Conservation (phyloP, 1,140 invertebrate species). For the Psilanteris sp. region DNA sequence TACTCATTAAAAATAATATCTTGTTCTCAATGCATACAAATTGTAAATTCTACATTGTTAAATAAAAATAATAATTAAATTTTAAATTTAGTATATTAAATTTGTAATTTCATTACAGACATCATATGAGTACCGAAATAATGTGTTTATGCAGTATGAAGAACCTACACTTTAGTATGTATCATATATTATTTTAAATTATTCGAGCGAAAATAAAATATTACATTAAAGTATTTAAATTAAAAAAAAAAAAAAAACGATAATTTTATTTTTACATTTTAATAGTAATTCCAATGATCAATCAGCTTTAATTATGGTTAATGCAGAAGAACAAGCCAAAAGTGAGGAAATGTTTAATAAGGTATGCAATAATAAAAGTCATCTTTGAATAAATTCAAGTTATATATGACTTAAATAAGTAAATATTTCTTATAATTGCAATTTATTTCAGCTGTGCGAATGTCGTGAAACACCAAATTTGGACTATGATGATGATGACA, state of each 20-base stretch:
- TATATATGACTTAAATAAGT: too few species aligned
- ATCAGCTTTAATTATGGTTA: constrained; percentile 80
- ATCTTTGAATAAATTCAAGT: too few species aligned
- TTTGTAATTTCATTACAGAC: constrained; percentile 81
- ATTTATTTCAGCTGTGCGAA: constrained; percentile 38
- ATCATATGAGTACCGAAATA: constrained; percentile 85
- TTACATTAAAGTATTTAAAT: too few species aligned
- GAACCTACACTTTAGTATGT: constrained; percentile 80
- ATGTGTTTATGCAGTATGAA: constrained; percentile 84
- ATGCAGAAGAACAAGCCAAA: constrained; percentile 79
- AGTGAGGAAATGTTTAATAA: constrained; percentile 82
- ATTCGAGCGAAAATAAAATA: too few species aligned
- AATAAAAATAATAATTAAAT: constrained; percentile 19
- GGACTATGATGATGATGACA: constrained; percentile 53
- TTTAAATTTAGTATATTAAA: neutral
- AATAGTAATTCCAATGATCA: constrained; percentile 79
- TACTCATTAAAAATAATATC: too few species aligned
- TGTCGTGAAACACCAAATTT: constrained; percentile 31
- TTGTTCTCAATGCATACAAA: too few species aligned
- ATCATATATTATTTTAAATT: too few species aligned
- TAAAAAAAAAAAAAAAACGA: too few species aligned
- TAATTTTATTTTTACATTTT: too few species aligned
- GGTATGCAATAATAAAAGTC: too few species aligned
- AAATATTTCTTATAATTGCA: neutral
- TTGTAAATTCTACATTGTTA: too few species aligned